Evolutionary conservation across 2,888 invertebrate species (phyloP).

Genomic region (Tetragonula carbonaria): DNA sequence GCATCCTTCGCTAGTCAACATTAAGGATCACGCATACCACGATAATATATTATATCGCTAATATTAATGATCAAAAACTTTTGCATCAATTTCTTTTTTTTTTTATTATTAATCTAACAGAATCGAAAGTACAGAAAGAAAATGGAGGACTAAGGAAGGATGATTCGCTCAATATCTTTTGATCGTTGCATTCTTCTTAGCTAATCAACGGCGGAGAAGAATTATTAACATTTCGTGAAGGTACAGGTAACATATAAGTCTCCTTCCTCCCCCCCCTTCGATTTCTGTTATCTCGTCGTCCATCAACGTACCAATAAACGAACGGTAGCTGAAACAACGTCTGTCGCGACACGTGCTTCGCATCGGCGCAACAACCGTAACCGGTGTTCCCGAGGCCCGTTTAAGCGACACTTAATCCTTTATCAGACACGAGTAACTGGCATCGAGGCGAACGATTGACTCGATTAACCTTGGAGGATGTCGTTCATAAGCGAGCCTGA

Average conservation of each 20-base stretch:
- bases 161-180: too few relatives aligned
- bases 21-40: too few relatives aligned
- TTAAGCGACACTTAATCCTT: conserved; percentile 51
- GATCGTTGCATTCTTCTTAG: too few relatives aligned
- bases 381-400: conserved; percentile 8
- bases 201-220: too few relatives aligned
- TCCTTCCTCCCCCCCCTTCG: too few relatives aligned
- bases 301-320: background rate
- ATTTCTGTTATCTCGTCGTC: background rate
- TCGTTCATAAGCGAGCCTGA: conserved; percentile 68
- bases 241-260: background rate
- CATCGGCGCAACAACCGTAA: conserved; percentile 1
- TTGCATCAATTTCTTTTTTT: too few relatives aligned
- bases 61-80: too few relatives aligned
- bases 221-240: background rate
- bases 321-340: background rate
- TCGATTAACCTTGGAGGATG: conserved; percentile 67
- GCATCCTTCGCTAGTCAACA: too few relatives aligned
- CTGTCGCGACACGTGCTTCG: conserved; percentile 31
- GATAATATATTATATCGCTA: too few relatives aligned
- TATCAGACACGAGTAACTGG: conserved; percentile 53
- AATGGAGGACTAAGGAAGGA: too few relatives aligned
- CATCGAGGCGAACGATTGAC: conserved; percentile 62
- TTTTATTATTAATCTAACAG: too few relatives aligned
- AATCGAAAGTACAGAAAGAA: too few relatives aligned